phyloP scores from a whole-genome alignment of 2,797 vertebrate genomes.

The Cossypha polioptera region DNA sequence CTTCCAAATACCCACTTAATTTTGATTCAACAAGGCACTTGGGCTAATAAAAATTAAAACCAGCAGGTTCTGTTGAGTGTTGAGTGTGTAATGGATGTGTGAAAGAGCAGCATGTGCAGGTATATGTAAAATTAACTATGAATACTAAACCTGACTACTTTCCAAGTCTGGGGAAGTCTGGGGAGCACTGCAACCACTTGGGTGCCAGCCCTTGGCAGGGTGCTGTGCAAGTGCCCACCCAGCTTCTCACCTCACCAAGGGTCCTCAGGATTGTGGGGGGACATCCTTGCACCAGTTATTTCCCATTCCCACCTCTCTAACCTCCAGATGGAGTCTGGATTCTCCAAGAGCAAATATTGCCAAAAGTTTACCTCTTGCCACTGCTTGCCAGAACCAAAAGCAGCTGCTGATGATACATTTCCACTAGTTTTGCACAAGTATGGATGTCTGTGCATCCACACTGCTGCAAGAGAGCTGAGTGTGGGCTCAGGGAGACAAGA shows the following conservation, averaged over 20 bases:
- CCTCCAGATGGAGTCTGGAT: neutral
- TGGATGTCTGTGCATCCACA: rapidly evolving
- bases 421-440: neutral
- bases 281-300: neutral
- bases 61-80: slow-evolving; percentile 10
- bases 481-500: rapidly evolving
- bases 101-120: neutral
- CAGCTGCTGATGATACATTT: neutral
- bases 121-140: slow-evolving; percentile 30
- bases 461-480: neutral
- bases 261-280: too few species aligned
- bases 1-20: slow-evolving; percentile 65
- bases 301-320: neutral
- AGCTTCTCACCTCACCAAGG: neutral
- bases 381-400: neutral
- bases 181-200: neutral
- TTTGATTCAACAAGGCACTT: slow-evolving; percentile 70
- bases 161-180: neutral
- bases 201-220: rapidly evolving
- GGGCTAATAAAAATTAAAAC: slow-evolving; percentile 69
- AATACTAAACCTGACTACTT: neutral
- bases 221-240: neutral
- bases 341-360: neutral
- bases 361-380: neutral
- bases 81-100: neutral